A percentile compares a stretch with the other conserved stretches of the same genome.
These are phyloP conservation scores for Bettongia penicillata DNA, from an alignment of 2,113 vertebrate species.

Conservation along the genomic window DNA sequence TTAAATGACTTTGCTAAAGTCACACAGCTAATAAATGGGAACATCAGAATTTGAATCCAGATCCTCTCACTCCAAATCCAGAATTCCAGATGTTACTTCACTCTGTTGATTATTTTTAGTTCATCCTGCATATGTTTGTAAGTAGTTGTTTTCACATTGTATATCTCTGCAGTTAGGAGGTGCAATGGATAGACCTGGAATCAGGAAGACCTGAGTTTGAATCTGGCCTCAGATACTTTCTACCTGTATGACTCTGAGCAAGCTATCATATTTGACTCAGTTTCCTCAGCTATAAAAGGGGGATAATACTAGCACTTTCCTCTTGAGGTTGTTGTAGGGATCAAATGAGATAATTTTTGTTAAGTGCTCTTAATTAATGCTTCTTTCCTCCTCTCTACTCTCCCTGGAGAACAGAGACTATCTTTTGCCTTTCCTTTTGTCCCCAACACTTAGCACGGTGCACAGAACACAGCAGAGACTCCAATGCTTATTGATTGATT, in stretches of 20 bases:
- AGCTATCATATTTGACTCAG: neutral
- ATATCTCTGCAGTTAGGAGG: neutral
- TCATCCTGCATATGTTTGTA: neutral
- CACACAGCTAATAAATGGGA: neutral
- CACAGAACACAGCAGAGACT: neutral
- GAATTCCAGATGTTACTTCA: neutral
- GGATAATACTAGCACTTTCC: neutral
- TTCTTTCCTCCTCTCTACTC: neutral
- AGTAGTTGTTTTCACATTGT: neutral
- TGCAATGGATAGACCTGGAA: neutral
- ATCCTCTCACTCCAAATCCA: neutral
- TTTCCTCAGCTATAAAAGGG: neutral
- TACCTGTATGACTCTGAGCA: neutral
- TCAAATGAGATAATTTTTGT: neutral
- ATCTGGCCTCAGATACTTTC: neutral
- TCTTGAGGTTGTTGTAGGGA: neutral
- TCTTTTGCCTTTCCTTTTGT: neutral
- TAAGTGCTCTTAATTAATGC: neutral
- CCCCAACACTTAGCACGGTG: too few relatives aligned
- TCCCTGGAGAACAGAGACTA: neutral
- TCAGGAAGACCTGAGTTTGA: neutral
- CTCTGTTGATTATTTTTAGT: neutral
- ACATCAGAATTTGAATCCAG: neutral
- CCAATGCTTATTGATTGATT: neutral
- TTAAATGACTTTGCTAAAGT: neutral